Base-by-base conservation (phyloP, 2,797 vertebrate species). In the Propithecus perrieri region DNA sequence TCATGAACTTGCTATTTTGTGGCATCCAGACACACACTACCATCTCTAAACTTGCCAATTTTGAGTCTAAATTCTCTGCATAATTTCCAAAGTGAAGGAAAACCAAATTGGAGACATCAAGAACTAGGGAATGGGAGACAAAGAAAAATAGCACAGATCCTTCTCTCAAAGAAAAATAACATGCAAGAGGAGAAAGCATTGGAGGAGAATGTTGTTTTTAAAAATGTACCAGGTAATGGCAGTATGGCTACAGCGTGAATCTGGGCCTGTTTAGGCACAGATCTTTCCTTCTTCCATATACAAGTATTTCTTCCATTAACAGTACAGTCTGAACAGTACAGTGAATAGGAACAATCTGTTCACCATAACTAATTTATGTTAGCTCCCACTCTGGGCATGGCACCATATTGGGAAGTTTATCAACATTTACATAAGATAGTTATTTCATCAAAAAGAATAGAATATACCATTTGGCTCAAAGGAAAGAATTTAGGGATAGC, bases 101-200 rank as follows among this genome's bases (percentile, higher is more conserved):
- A 71, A 89, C 30, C 57, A 53, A 92, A 85, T 2, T 22, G 57
- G 22, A 67, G 14, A n/a, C 28, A 67, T 53, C 20, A 63, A 50
- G 50, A 50, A 50, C 50, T 35, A 72, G 67, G 28, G 90, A 90
- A 94, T 22, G 8, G 30, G 4, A 75, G 33, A 69, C 8, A 95
- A 69, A 55, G 67, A 48, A 15, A 91, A 85, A 53, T n/a, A 67
- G 33, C 43, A 41, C 5, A 90, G 26, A 13, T 2, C 10, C 41
- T 85, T 75, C 59, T 91, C 48, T 86, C 53, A 89, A 89, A 85
- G 50, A 61, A 91, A 84, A 94, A 94, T 26, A 71, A 53, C 38
- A 48, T 10, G 13, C 18, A 78, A 85, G 3, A 14, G 22, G 76
- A 41, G 22, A 89, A 92, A 95, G 43, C 38, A 89, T 0, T 75